Evolutionary conservation across 2,113 vertebrate species (phyloP).

Genomic region (Poicephalus gulielmi): DNA sequence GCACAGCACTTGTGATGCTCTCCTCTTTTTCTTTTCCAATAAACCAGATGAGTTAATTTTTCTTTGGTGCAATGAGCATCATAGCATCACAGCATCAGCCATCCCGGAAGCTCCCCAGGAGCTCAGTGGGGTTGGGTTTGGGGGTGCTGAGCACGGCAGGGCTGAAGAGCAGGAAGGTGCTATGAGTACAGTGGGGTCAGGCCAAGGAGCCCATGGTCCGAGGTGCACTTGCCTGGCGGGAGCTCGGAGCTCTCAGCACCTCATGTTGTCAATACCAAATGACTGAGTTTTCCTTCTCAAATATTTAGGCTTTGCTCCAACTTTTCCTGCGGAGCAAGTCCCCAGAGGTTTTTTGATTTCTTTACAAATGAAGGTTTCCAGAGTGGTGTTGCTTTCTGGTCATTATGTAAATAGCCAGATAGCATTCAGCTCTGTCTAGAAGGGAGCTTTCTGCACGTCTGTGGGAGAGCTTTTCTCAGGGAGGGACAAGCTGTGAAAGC

Average conservation of each 20-base stretch:
- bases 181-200: not conserved
- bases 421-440: not conserved
- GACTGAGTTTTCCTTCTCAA: not conserved
- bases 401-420: not conserved
- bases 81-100: not conserved
- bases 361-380: not conserved
- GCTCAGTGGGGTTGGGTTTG: not conserved
- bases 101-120: not conserved
- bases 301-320: not conserved
- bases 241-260: not conserved
- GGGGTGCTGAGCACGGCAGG: not conserved
- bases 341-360: not conserved
- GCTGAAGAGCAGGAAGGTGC: not conserved
- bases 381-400: not conserved
- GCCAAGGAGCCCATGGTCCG: not conserved
- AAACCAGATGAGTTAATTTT: not conserved
- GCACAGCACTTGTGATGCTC: not conserved
- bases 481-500: not conserved
- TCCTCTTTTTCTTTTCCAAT: not conserved
- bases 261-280: not conserved
- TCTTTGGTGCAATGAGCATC: not conserved
- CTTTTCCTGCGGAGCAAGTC: not conserved
- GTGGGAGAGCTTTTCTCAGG: not conserved
- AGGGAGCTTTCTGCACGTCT: not conserved
- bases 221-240: accelerated